Base-by-base conservation (phyloP, 92 coral and sea anemone species). In the Virgularia gustaviana region DNA sequence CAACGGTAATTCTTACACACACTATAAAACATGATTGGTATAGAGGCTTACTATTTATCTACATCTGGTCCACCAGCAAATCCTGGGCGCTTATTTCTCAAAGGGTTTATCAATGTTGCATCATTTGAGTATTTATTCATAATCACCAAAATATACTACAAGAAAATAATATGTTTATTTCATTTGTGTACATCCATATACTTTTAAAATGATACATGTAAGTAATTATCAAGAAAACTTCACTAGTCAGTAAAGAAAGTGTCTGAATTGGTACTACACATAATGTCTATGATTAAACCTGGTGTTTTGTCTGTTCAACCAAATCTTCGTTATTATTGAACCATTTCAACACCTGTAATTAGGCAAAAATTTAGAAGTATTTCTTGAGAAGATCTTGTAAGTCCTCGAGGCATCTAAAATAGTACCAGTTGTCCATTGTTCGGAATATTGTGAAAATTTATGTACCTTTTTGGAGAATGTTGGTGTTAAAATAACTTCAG, bases 81-180 rank as follows among this genome's bases (percentile, higher is more conserved):
- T 15, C 98, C 98, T 23, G 98, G 98, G 32, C 98, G 78, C 65
- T 92, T 92, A 57, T 85, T 90, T 32, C 98, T 85, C 19, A 92
- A 63, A 0, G 98, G 98, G 73, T 92, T 92, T 58, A 92, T 86
- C 22, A 92, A 89, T 15, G 98, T 92, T 25, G 90, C 83, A 36
- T 92, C 98, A 49, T 92, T 91, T 15, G 98, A 86, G 63, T 78
- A 85, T 4, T 71, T 51, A 76, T 92, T 92, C 75, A 68, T 68
- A 32, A 68, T 68, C 13, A 68, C 60, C 1, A 68, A 68, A 1
- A 68, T 49, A 68, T 47, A 30, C 75, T 68, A 51, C 23, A 68
- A 25, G 30, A 20, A 1, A 20, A n/a, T 2, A 9, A 23, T 55
- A 12, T 2, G 16, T 27, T 33, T 18, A 19, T 23, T 3, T 19